A percentile compares a stretch with the other conserved stretches of the same genome.
Conservation (phyloP, 2,797 vertebrate genomes). For the Astyanax mexicanus region DNA sequence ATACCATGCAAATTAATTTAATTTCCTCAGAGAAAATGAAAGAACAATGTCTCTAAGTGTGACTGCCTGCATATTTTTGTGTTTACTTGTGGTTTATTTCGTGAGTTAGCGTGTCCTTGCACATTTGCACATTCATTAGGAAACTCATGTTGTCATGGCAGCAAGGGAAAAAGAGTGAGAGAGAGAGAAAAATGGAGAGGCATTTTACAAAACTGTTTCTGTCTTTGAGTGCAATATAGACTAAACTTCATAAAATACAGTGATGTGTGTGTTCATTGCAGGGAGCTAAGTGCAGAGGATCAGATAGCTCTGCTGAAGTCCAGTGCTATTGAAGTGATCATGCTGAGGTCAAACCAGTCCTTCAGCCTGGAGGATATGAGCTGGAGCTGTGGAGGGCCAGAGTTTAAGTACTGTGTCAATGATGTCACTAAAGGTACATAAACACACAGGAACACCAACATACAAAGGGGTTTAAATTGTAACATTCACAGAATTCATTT, state of each 20-base stretch:
- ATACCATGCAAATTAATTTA: constrained; percentile 1
- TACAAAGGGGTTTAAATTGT: constrained; percentile 39
- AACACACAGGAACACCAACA: constrained; percentile 1
- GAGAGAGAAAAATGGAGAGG: constrained; percentile 3
- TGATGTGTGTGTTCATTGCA: constrained; percentile 73
- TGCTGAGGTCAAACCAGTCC: constrained; percentile 96
- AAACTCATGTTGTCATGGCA: constrained; percentile 30
- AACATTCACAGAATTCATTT: no score
- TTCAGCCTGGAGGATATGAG: constrained; percentile 95
- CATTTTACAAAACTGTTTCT: neutral
- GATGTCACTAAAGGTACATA: constrained; percentile 91
- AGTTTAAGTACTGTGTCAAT: constrained; percentile 90
- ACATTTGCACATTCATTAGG: constrained; percentile 4
- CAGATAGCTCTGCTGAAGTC: constrained; percentile 97
- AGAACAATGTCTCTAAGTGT: neutral
- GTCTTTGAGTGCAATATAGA: neutral
- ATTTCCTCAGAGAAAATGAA: constrained; percentile 19
- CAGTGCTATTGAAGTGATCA: constrained; percentile 97
- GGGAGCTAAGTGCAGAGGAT: constrained; percentile 92
- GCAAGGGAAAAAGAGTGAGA: neutral
- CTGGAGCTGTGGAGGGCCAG: constrained; percentile 90
- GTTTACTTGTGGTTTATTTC: constrained; percentile 8
- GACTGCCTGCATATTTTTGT: constrained; percentile 10
- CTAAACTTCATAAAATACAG: neutral
- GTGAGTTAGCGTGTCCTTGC: constrained; percentile 18